These are phyloP conservation scores for Neodiprion pinetum DNA, from an alignment of 1,140 invertebrate genomes.

Conservation along the genomic window DNA sequence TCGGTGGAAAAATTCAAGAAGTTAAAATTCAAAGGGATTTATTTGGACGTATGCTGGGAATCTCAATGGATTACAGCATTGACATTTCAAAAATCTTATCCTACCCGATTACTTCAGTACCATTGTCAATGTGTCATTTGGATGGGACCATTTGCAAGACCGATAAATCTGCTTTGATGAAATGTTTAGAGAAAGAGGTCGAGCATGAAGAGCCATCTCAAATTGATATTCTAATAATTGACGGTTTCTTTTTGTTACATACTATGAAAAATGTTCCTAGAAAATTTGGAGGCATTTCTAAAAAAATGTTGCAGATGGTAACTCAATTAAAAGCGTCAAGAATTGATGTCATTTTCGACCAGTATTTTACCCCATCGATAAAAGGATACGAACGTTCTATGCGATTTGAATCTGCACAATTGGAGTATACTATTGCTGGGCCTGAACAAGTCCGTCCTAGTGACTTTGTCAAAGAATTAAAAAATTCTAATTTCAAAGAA, in stretches of 20 bases:
- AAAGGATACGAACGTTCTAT: conserved; percentile 34
- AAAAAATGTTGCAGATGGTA: conserved; percentile 29
- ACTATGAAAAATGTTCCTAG: conserved; percentile 31
- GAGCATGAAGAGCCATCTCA: background rate
- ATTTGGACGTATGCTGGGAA: conserved; percentile 34
- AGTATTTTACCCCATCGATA: conserved; percentile 35
- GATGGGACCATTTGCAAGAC: conserved; percentile 41
- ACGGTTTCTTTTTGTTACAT: conserved; percentile 36
- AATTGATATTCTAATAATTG: conserved; percentile 31
- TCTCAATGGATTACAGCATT: conserved; percentile 31
- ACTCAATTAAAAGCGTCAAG: conserved; percentile 20
- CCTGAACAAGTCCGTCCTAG: conserved; percentile 32
- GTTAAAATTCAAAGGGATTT: conserved; percentile 34
- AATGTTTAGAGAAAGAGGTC: conserved; percentile 15
- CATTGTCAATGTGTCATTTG: conserved; percentile 38
- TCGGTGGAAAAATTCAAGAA: conserved; percentile 31
- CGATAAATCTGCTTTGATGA: conserved; percentile 33
- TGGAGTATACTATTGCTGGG: conserved; percentile 25
- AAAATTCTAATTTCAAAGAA: conserved; percentile 43
- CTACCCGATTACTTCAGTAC: conserved; percentile 35
- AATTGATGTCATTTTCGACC: conserved; percentile 35
- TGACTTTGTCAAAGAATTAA: conserved; percentile 41
- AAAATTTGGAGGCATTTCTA: conserved; percentile 36
- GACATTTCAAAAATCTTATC: conserved; percentile 33
- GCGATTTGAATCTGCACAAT: conserved; percentile 8